Evolutionary conservation across 92 coral and sea anemone species (phyloP).

Genomic region (Nematostella vectensis): DNA sequence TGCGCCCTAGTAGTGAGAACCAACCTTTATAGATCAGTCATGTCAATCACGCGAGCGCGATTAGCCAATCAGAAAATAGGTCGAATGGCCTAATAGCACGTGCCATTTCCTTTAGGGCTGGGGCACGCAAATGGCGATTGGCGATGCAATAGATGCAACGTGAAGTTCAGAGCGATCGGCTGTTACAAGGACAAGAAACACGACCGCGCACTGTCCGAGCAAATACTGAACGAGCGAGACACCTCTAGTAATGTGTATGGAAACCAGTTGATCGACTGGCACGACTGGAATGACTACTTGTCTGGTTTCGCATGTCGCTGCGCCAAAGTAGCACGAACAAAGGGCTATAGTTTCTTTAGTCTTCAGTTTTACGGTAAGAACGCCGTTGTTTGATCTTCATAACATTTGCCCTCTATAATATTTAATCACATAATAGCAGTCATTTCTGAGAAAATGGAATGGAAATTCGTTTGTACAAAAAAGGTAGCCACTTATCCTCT

Average conservation of each 20-base stretch:
- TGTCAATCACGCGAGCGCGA: too few relatives aligned
- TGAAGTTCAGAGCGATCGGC: constrained; percentile 46
- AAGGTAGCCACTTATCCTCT: too few relatives aligned
- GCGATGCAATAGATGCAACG: constrained; percentile 42
- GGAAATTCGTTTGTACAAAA: too few relatives aligned
- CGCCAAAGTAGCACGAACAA: constrained; percentile 40
- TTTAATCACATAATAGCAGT: too few relatives aligned
- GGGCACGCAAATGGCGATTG: constrained; percentile 30
- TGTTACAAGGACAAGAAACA: constrained; percentile 37
- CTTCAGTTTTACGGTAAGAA: constrained; percentile 67
- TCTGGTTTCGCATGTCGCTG: constrained; percentile 69
- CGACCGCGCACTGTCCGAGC: constrained; percentile 39
- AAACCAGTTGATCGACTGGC: constrained; percentile 47
- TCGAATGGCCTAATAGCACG: too few relatives aligned
- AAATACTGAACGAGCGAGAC: constrained; percentile 69
- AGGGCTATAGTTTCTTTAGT: constrained; percentile 60
- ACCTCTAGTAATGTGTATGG: constrained; percentile 41
- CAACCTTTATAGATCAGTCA: too few relatives aligned
- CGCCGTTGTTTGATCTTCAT: neutral
- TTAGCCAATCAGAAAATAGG: too few relatives aligned
- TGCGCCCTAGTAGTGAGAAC: too few relatives aligned
- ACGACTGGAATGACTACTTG: constrained; percentile 61
- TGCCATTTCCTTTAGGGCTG: too few relatives aligned
- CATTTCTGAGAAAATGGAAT: too few relatives aligned
- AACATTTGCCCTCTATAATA: neutral